phyloP scores from a whole-genome alignment of 2,888 invertebrate genomes.

The Nephrotoma guestfalica region DNA sequence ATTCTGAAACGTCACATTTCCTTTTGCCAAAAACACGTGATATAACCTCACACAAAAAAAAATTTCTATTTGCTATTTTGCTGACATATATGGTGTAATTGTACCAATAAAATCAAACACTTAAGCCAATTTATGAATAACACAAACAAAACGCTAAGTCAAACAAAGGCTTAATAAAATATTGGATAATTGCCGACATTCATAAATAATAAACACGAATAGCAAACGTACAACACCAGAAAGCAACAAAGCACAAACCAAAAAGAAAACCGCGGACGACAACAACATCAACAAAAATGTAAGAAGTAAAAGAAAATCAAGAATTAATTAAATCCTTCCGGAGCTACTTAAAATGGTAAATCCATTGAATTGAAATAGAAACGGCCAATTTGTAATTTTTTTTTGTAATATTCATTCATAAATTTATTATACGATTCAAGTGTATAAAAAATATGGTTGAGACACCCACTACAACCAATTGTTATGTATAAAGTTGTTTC shows the following conservation, averaged over 20 bases:
- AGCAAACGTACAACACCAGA: not conserved
- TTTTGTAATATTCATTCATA: not conserved
- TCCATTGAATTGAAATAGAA: not conserved
- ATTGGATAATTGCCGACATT: not conserved
- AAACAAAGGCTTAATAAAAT: not conserved
- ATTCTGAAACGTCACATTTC: not conserved
- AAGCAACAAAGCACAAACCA: not conserved
- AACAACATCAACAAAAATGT: not conserved
- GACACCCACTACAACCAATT: not conserved
- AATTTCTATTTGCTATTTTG: not conserved
- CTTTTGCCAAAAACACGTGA: not conserved
- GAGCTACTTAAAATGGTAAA: not conserved
- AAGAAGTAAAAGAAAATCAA: not conserved
- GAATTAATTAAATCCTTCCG: not conserved
- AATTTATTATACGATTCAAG: not conserved
- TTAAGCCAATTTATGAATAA: not conserved
- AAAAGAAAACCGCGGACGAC: not conserved
- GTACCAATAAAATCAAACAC: not conserved
- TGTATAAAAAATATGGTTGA: not conserved
- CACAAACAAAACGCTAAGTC: not conserved
- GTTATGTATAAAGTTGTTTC: slow-evolving; percentile 1
- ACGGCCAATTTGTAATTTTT: not conserved
- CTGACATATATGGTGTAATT: not conserved
- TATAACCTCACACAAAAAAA: not conserved
- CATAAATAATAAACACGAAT: not conserved